Evolutionary conservation across 2,113 vertebrate genomes (phyloP), one percentile per base, ranked within the genome.

Genomic region (Pachycephala philippinensis): DNA sequence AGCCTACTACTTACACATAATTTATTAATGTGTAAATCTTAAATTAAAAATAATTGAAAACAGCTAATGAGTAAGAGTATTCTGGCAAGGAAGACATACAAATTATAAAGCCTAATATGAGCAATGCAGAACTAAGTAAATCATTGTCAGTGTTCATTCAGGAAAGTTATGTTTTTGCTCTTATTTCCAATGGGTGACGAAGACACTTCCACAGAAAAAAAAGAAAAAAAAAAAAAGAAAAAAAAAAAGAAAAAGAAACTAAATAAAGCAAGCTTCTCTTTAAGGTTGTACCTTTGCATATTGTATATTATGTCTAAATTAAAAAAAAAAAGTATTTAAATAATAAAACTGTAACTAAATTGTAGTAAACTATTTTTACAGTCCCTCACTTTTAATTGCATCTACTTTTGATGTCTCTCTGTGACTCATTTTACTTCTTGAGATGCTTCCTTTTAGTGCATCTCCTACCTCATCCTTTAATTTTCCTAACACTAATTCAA

Each of bases 1-100:
- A 79, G 50, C 35, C 42, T 93, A 74, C 68, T 93, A 70, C 78
- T 83, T 90, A 93, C 68, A 90, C 35, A 84, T 70, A 88, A 93
- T 94, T 96, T 96, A 93, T 95, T 97, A 95, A 96, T 90, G 84
- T 96, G 74, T 52, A 96, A 94, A 93, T 83, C 71, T 96, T 90
- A 91, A 87, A 91, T 74, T 79, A 93, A 96, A 94, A 88, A 91
- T 6, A 95, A 91, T 56, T 93, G 54, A 88, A 96, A 93, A 69
- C 33, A 57, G 54, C 45, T 95, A 96, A 94, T 91, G 54, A 85
- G 28, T 65, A 85, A 93, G 54, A 69, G 14, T 69, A 74, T 74
- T 81, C 85, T 88, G 75, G 66, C 75, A 91, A 90, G 72, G 77
- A 90, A 95, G 85, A 88, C 59, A 63, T 86, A 57, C 47, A 87